phyloP scores from a whole-genome alignment of 2,888 invertebrate genomes.

The Eumacrocentrus americanus region DNA sequence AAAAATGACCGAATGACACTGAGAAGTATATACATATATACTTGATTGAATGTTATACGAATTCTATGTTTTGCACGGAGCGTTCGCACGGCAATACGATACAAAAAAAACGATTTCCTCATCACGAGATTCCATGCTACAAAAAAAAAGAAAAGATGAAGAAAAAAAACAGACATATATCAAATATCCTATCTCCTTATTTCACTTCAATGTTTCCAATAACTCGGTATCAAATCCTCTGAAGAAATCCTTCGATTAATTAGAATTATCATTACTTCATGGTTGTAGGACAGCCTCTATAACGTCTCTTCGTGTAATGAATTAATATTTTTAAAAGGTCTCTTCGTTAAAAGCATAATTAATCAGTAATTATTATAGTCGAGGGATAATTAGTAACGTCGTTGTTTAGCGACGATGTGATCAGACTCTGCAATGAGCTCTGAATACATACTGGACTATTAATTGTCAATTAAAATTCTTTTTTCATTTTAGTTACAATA shows the following conservation, averaged over 20 bases:
- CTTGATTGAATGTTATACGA: slow-evolving; percentile 43
- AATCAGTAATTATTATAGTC: background rate
- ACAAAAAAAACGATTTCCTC: slow-evolving; percentile 31
- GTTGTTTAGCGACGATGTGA: slow-evolving; percentile 17
- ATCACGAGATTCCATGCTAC: slow-evolving; percentile 34
- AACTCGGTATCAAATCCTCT: slow-evolving; percentile 6
- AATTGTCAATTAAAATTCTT: background rate
- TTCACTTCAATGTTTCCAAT: slow-evolving; percentile 27
- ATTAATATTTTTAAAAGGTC: background rate
- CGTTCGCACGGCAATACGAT: slow-evolving; percentile 51
- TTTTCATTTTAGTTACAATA: background rate
- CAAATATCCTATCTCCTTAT: slow-evolving; percentile 32
- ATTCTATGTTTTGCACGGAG: slow-evolving; percentile 51
- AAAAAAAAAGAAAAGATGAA: slow-evolving; percentile 21
- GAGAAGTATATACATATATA: slow-evolving; percentile 13
- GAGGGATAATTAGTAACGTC: background rate
- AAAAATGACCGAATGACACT: slow-evolving; percentile 30
- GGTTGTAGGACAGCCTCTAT: background rate
- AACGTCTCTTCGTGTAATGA: background rate
- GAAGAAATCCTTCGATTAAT: background rate
- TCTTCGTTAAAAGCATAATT: background rate
- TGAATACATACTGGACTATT: background rate
- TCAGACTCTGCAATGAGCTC: slow-evolving; percentile 3
- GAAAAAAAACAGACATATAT: slow-evolving; percentile 7
- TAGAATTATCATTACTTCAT: slow-evolving; percentile 6